Base-by-base conservation (phyloP, 2,888 invertebrate species). In the Philereme vetulata region DNA sequence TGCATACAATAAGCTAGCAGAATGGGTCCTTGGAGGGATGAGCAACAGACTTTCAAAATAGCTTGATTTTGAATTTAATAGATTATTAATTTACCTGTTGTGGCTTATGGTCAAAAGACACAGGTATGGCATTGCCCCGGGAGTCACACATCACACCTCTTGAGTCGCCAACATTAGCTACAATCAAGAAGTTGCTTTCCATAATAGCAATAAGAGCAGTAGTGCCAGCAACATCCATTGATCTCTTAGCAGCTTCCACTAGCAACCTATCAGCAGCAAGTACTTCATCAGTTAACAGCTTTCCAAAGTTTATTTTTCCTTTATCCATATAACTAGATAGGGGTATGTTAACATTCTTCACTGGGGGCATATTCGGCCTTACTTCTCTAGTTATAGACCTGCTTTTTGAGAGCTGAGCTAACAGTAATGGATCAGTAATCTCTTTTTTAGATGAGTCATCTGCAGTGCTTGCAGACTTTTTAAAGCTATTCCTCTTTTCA, bases 131-230 rank as follows among this genome's bases (percentile, higher is more conserved):
- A 83, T 96, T 96, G 42, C 98, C 98, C 77, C 96, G 95, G 50
- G 94, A 94, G 86, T 98, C 98, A 85, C 98, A 98, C 96, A 98
- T 97, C 0, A 98, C 98, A 35, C 98, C 99, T 67, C 99, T 93
- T 0, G 98, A 98, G 85, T 99, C 99, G 4, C 99, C 99, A 33
- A 99, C 98, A 93, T 99, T 99, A 9, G 98, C 98, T 34, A 99
- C 98, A 67, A 97, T 95, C 66, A 99, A 88, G 74, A 95, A 94
- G 72, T 95, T 95, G 44, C 94, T 95, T 83, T 98, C 96, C 71
- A 98, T 91, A 10, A 98, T 89, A 35, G 98, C 98, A 71, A 98
- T 96, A 47, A 99, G 88, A 3, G 98, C 98, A 34, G 99, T 99
- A 32, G 98, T 98, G 10, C 99, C 98, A 82, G 94, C 95, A 32